A percentile compares a stretch with the other conserved stretches of the same genome.
These are phyloP conservation scores for Gonioctena quinquepunctata DNA, from an alignment of 1,140 invertebrate genomes.

Conservation along the genomic window DNA sequence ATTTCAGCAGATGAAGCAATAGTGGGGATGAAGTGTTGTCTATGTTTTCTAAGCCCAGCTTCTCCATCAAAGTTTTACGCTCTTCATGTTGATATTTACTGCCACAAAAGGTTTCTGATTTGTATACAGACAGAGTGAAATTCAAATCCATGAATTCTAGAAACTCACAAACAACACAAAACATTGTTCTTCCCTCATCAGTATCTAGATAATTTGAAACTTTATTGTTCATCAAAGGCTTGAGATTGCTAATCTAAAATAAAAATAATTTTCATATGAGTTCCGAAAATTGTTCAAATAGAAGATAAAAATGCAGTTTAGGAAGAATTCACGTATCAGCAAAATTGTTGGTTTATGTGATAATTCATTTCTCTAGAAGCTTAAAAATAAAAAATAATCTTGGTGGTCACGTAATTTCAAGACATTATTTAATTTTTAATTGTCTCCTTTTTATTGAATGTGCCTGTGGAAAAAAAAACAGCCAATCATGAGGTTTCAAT, in stretches of 20 bases:
- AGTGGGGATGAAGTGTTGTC: slow-evolving; percentile 40
- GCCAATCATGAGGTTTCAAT: no score
- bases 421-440: no score
- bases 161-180: slow-evolving; percentile 72
- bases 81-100: slow-evolving; percentile 61
- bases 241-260: slow-evolving; percentile 59
- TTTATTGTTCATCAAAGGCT: slow-evolving; percentile 66
- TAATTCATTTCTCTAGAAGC: no score
- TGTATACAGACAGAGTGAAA: slow-evolving; percentile 71
- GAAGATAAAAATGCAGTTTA: no score
- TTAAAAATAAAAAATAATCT: no score
- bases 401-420: no score
- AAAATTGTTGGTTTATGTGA: no score
- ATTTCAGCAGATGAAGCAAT: slow-evolving; percentile 42
- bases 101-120: slow-evolving; percentile 68
- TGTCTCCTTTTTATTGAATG: no score
- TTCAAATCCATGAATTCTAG: slow-evolving; percentile 72
- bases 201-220: slow-evolving; percentile 66
- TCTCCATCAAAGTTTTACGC: slow-evolving; percentile 61
- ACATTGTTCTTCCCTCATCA: slow-evolving; percentile 65
- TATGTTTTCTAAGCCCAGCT: slow-evolving; percentile 58
- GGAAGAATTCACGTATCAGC: no score
- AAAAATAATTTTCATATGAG: slow-evolving; percentile 1
- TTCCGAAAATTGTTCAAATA: no score
- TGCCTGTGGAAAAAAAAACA: no score